Base-by-base conservation (phyloP, 1,140 invertebrate species). In the Drosophila littoralis region DNA sequence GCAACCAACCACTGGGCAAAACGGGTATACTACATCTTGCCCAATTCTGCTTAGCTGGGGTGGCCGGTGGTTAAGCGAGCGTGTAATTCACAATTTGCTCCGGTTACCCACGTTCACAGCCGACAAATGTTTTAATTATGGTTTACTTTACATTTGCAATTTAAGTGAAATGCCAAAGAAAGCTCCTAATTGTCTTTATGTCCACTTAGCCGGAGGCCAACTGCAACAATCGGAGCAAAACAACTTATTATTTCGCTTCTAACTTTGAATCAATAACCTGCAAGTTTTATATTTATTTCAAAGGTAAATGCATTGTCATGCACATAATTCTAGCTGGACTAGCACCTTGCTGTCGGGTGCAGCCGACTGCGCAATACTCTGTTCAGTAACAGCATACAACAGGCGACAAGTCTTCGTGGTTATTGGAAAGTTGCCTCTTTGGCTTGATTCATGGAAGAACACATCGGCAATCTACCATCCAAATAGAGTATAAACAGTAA, bases 51-150 rank as follows among this genome's bases (percentile, higher is more conserved):
- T 57, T 55, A 52, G 67, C 71, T 72, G 65, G 83, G 83, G 83
- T 88, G 79, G 83, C 61, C 84, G 72, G 79, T 88, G 83, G 83
- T 77, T 89, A 88, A 88, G 79, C 83, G 83, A 88, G 68, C 83
- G 84, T 88, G 80, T 88, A 88, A 88, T 88, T 80, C 63, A 83
- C 84, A 88, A 80, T 88, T 88, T 86, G 82, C 66, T 75, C 58
- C 73, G 80, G 79, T 74, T 66, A 65, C 55, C 79, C 65, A 68
- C 45, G 48, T 73, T 77, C 66, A 63, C 61, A 45, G 59, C 54
- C 77, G 60, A 70, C 65, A 83, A 80, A 82, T 75, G 73, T 75
- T 80, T 83, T 88, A 89, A 88, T 80, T 88, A 69, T 79, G 66
- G 65, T 77, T 88, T 77, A 65, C 68, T 75, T 78, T 75, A 46